Evolutionary conservation across 2,888 invertebrate genomes (phyloP), one percentile per base, ranked within the genome.

Genomic region (Hetaerina titia): DNA sequence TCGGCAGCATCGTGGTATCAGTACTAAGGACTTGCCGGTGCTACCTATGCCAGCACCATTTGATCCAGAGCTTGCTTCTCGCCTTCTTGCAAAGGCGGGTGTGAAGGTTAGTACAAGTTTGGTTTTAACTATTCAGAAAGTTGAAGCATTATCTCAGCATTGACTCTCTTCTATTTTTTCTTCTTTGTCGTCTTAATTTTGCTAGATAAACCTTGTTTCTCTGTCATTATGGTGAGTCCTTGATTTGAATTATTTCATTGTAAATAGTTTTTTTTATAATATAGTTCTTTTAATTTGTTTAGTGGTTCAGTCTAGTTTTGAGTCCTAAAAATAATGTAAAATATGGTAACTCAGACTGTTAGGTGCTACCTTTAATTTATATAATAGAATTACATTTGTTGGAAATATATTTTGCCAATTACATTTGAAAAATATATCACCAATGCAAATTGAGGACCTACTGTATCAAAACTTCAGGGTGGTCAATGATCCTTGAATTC

Each of bases 11-110:
- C 98, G 99, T 95, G 99, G 99, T 95, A 99, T 99, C 96, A 98
- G 98, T 96, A 99, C 99, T 96, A 99, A 99, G 97, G 99, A 99
- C 97, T 97, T 99, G 96, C 99, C 99, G 17, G 99, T 99, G 89
- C 97, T 99, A 95, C 99, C 99, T 95, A 99, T 99, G 99, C 99
- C 99, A 56, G 98, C 98, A 95, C 98, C 99, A 56, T 99, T 99
- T 96, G 99, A 99, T 97, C 99, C 99, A 0, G 99, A 99, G 95
- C 97, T 99, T 94, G 99, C 99, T 95, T 98, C 98, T 97, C 98
- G 98, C 95, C 97, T 99, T 95, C 97, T 99, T 95, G 98, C 98
- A 74, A 99, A 99, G 96, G 99, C 99, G 0, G 99, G 99, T 17
- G 98, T 99, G 17, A 98, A 98, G 96, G 98, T 98, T 95, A 56